Evolutionary conservation across 2,888 invertebrate genomes (phyloP).

Genomic region (Trimorus sp.): DNA sequence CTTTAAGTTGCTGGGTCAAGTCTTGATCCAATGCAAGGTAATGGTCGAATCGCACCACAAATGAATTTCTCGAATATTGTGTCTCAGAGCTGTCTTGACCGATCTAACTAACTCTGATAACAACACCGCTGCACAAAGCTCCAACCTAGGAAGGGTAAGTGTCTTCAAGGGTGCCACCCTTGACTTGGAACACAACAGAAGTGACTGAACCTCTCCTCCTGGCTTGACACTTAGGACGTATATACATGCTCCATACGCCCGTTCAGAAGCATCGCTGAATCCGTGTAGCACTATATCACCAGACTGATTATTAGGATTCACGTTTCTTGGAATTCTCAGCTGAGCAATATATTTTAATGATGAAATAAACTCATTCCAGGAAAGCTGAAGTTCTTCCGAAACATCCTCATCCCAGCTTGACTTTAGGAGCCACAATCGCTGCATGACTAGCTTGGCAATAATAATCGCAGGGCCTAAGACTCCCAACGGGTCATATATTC

Average conservation of each 20-base stretch:
- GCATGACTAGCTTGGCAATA: slow-evolving; percentile 57
- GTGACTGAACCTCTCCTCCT: not conserved
- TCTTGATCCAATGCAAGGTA: slow-evolving; percentile 35
- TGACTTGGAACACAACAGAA: not conserved
- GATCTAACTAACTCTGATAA: not conserved
- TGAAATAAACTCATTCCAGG: slow-evolving; percentile 17
- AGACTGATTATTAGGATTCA: slow-evolving; percentile 12
- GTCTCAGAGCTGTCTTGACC: not conserved
- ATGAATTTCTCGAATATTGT: not conserved
- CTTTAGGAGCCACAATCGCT: slow-evolving; percentile 7
- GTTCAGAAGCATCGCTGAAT: slow-evolving; percentile 65
- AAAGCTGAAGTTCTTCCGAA: not conserved
- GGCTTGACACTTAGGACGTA: not conserved
- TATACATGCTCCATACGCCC: not conserved
- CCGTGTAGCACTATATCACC: slow-evolving; percentile 47
- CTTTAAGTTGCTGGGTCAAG: slow-evolving; percentile 14
- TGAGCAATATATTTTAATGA: slow-evolving; percentile 22
- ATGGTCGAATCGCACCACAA: slow-evolving; percentile 43
- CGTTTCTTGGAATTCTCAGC: slow-evolving; percentile 36
- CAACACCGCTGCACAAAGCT: not conserved
- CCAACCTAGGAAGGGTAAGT: not conserved
- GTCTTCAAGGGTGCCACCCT: not conserved
- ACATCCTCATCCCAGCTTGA: slow-evolving; percentile 38
- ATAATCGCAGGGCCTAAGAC: slow-evolving; percentile 51
- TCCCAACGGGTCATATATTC: no score